phyloP scores from a whole-genome alignment of 2,888 invertebrate species.

The Netelia inedita region DNA sequence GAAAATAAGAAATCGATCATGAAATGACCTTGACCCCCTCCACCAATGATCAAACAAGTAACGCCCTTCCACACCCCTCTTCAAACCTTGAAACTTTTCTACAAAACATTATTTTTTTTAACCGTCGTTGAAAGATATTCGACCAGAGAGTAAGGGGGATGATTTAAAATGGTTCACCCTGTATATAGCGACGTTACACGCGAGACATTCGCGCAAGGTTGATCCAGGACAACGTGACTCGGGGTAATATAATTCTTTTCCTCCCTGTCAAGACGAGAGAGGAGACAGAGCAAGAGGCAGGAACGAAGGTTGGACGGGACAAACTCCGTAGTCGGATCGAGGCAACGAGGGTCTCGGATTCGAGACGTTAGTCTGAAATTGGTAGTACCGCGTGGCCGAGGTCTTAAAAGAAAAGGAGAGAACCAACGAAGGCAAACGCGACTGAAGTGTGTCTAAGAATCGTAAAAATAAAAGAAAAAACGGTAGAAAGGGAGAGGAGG shows the following conservation, averaged over 20 bases:
- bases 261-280: conserved; percentile 3
- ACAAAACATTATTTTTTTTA: too few species aligned
- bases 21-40: too few species aligned
- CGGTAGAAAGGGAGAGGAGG: conserved; percentile 24
- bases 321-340: conserved; percentile 12
- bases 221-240: conserved; percentile 17
- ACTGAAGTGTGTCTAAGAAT: conserved; percentile 37
- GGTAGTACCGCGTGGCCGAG: conserved; percentile 28
- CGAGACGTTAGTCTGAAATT: conserved; percentile 55
- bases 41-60: too few species aligned
- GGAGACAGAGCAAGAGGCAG: conserved; percentile 1
- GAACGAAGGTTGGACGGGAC: background rate
- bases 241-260: conserved; percentile 49
- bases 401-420: conserved; percentile 40
- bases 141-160: too few species aligned
- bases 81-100: too few species aligned
- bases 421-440: conserved; percentile 24
- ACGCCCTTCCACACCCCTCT: too few species aligned
- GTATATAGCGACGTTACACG: conserved; percentile 9
- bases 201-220: background rate
- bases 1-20: too few species aligned
- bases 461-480: conserved; percentile 23
- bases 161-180: too few species aligned
- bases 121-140: too few species aligned
- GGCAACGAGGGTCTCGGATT: conserved; percentile 42